A percentile compares a stretch with the other conserved stretches of the same genome.
phyloP scores from a whole-genome alignment of 2,113 vertebrate genomes.

The Podilymbus podiceps region DNA sequence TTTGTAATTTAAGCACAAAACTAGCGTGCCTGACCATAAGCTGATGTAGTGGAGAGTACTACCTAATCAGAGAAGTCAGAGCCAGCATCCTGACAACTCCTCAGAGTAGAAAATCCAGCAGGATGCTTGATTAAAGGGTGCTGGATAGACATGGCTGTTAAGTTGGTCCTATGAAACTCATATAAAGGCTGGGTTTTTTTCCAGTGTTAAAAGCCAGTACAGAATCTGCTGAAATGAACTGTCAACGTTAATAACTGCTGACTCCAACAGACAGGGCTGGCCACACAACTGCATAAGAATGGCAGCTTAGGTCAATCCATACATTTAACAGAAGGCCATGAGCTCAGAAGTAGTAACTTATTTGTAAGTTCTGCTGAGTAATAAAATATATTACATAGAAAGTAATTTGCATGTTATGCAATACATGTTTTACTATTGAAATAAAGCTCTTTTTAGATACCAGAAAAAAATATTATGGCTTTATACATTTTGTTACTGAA shows the following conservation, averaged over 20 bases:
- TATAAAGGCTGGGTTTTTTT: not conserved
- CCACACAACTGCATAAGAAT: fast-evolving
- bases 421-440: not conserved
- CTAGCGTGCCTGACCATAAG: not conserved
- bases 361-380: not conserved
- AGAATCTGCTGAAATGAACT: not conserved
- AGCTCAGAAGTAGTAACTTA: not conserved
- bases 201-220: not conserved
- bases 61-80: not conserved
- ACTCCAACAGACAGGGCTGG: not conserved
- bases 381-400: not conserved
- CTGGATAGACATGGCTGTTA: not conserved
- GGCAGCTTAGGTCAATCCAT: not conserved
- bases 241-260: not conserved
- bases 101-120: not conserved
- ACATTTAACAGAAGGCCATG: not conserved
- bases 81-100: not conserved
- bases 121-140: not conserved
- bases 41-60: not conserved
- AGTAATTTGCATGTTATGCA: not conserved
- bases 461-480: not conserved
- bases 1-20: not conserved
- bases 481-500: not conserved
- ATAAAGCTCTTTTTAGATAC: not conserved
- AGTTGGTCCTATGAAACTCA: not conserved